Evolutionary conservation across 2,888 invertebrate species (phyloP).

Genomic region (Archaeoteleia sp.): DNA sequence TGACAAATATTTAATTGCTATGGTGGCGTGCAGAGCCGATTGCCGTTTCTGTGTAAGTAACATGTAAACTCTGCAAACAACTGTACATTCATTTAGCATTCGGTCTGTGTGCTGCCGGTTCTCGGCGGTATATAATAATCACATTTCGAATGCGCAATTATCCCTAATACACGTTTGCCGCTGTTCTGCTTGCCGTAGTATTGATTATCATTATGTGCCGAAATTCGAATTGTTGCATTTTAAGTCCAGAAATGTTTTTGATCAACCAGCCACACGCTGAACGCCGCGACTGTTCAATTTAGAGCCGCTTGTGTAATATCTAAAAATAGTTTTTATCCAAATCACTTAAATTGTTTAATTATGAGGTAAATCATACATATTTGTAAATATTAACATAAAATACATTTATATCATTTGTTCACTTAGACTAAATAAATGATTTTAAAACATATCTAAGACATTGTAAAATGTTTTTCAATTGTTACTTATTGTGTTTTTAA

Average conservation of each 20-base stretch:
- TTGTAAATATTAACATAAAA: no score
- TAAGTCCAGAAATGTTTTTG: conserved; percentile 39
- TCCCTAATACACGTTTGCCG: conserved; percentile 58
- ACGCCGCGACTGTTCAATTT: conserved; percentile 25
- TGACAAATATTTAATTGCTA: conserved; percentile 67
- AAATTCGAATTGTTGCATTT: conserved; percentile 43
- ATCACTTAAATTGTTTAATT: no score
- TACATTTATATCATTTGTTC: no score
- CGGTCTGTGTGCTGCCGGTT: conserved; percentile 53
- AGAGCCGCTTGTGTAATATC: conserved; percentile 20
- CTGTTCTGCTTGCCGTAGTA: conserved; percentile 55
- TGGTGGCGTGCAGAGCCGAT: conserved; percentile 46
- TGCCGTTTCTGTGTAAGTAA: conserved; percentile 46
- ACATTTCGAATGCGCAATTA: conserved; percentile 63
- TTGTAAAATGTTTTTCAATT: no score
- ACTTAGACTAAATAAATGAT: no score
- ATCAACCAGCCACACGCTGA: conserved; percentile 31
- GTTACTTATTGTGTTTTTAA: no score
- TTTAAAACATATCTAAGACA: no score
- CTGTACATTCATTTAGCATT: conserved; percentile 55
- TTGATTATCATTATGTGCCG: conserved; percentile 52
- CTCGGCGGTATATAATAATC: conserved; percentile 61
- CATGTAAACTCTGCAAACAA: conserved; percentile 56
- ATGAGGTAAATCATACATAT: no score
- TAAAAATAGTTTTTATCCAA: no score